Evolutionary conservation across 2,113 vertebrate genomes (phyloP).

Genomic region (Coreoperca whiteheadi): DNA sequence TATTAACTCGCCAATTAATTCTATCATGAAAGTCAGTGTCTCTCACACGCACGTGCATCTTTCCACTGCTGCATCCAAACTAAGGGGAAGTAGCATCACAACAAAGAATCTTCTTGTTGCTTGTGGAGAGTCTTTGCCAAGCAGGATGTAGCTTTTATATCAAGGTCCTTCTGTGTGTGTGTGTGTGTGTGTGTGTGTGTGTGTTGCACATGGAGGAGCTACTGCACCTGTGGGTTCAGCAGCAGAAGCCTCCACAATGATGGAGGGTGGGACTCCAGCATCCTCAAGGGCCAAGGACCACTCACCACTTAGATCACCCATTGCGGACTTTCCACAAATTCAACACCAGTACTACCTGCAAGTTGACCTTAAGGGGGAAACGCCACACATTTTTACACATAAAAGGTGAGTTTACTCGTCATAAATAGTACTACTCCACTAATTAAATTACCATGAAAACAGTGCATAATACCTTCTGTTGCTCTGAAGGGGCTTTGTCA

Average conservation of each 20-base stretch:
- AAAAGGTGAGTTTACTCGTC: neutral
- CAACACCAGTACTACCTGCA: neutral
- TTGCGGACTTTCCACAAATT: neutral
- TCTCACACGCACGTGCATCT: constrained; percentile 29
- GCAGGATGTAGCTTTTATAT: constrained; percentile 66
- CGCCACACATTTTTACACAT: neutral
- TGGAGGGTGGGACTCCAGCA: neutral
- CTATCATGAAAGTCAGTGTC: constrained; percentile 39
- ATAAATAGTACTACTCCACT: too few relatives aligned
- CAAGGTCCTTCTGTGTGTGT: constrained; percentile 41
- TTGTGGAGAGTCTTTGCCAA: constrained; percentile 53
- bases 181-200: constrained; percentile 38
- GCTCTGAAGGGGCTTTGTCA: neutral
- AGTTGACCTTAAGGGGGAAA: neutral
- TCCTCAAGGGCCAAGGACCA: neutral
- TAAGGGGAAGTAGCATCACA: constrained; percentile 63
- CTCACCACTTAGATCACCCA: neutral
- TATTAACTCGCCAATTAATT: constrained; percentile 39
- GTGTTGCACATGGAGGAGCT: constrained; percentile 65
- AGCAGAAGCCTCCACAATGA: constrained; percentile 21
- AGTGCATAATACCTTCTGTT: neutral
- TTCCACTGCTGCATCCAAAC: constrained; percentile 44
- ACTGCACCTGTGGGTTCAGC: constrained; percentile 59
- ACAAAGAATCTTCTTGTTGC: constrained; percentile 74
- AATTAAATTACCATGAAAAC: too few relatives aligned